Conservation (phyloP, 2,113 vertebrate species). For the Merops nubicus region DNA sequence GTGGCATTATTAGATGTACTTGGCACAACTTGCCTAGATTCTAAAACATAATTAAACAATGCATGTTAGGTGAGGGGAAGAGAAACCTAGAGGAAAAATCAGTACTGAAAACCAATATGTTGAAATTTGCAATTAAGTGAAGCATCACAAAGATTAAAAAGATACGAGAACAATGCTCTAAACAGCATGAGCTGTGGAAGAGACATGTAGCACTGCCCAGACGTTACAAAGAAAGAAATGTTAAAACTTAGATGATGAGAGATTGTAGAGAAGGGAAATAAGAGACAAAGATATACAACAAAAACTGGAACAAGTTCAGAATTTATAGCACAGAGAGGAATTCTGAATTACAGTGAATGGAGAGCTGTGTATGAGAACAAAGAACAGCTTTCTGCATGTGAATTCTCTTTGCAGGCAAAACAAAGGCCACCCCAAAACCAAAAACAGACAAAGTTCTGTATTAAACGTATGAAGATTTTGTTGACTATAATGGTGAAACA, state of each 20-base stretch:
- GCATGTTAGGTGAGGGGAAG: background rate
- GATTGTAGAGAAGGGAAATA: background rate
- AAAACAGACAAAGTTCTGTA: background rate
- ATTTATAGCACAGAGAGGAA: background rate
- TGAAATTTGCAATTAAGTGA: background rate
- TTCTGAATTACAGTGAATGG: background rate
- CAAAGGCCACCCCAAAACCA: background rate
- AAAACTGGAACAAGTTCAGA: background rate
- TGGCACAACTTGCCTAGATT: conserved; percentile 3
- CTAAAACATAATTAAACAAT: conserved; percentile 5
- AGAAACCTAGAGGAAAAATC: background rate
- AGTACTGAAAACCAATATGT: background rate
- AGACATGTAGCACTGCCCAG: background rate
- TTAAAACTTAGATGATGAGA: background rate
- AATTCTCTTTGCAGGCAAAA: background rate
- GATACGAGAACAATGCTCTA: background rate
- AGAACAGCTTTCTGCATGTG: background rate
- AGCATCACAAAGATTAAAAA: background rate
- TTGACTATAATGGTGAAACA: background rate
- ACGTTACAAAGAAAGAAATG: background rate
- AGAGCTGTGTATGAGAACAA: background rate
- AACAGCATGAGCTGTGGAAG: background rate
- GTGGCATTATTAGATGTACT: background rate
- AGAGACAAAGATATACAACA: background rate
- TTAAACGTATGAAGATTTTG: background rate